Conservation (phyloP, 2,797 vertebrate genomes). For the Parambassis ranga region DNA sequence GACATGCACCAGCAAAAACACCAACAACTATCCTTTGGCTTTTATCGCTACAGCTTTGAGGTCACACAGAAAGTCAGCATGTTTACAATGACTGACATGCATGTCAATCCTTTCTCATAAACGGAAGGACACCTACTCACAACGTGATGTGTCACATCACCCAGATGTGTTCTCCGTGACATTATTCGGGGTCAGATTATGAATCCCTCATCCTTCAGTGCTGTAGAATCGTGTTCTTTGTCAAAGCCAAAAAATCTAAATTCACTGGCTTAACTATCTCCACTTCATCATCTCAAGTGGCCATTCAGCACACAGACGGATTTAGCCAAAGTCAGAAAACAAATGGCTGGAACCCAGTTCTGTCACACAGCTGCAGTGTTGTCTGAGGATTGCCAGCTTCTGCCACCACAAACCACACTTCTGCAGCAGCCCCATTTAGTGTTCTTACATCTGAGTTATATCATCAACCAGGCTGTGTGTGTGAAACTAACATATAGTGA, state of each 20-base stretch:
- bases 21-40: background rate
- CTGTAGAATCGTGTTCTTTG: background rate
- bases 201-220: background rate
- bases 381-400: constrained; percentile 15
- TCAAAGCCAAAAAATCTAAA: constrained; percentile 3
- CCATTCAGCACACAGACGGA: constrained; percentile 5
- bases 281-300: constrained; percentile 19
- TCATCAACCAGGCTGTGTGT: background rate
- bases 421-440: background rate
- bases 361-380: constrained; percentile 16
- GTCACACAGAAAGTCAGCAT: background rate
- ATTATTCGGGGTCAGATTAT: background rate
- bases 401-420: background rate
- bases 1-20: background rate
- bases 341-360: constrained; percentile 34
- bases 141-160: too few species aligned
- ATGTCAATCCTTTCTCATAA: too few species aligned
- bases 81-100: background rate
- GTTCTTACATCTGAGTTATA: background rate
- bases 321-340: constrained; percentile 23
- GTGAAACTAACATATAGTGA: background rate
- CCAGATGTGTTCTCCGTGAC: too few species aligned
- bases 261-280: background rate
- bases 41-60: background rate
- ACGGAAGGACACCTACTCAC: too few species aligned